A percentile compares a stretch with the other conserved stretches of the same genome.
Conservation (phyloP, 2,113 vertebrate species). For the Sylvietta virens region DNA sequence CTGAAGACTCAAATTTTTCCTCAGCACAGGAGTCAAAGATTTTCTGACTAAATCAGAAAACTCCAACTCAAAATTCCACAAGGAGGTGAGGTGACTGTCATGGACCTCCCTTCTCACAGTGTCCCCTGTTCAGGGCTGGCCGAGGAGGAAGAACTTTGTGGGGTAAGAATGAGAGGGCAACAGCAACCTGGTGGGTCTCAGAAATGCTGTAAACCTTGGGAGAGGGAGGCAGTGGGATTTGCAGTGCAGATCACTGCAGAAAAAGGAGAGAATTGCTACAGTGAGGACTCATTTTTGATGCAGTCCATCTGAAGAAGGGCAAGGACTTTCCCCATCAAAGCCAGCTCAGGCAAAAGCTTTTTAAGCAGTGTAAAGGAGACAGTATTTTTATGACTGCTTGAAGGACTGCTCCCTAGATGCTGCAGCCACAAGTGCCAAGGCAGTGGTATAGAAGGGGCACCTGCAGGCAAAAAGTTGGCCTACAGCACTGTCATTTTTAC, state of each 20-base stretch:
- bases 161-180: neutral
- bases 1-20: neutral
- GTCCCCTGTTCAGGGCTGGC: rapidly evolving
- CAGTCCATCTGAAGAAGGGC: neutral
- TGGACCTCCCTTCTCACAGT: neutral
- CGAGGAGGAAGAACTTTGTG: rapidly evolving
- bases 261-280: neutral
- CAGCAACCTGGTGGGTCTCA: neutral
- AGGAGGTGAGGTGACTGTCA: neutral
- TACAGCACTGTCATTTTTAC: slow-evolving; percentile 25
- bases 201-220: neutral
- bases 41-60: neutral
- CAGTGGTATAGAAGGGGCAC: neutral
- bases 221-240: rapidly evolving
- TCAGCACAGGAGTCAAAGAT: neutral
- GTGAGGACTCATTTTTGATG: neutral
- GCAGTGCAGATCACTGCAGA: neutral
- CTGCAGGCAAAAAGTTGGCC: neutral
- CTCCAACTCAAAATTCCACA: neutral
- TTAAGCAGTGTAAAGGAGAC: neutral
- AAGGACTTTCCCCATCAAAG: neutral
- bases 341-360: neutral
- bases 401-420: neutral
- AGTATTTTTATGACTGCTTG: neutral
- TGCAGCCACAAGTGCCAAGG: neutral